Base-by-base conservation (phyloP, 2,888 invertebrate genomes). In the Drosophila villosipedis region DNA sequence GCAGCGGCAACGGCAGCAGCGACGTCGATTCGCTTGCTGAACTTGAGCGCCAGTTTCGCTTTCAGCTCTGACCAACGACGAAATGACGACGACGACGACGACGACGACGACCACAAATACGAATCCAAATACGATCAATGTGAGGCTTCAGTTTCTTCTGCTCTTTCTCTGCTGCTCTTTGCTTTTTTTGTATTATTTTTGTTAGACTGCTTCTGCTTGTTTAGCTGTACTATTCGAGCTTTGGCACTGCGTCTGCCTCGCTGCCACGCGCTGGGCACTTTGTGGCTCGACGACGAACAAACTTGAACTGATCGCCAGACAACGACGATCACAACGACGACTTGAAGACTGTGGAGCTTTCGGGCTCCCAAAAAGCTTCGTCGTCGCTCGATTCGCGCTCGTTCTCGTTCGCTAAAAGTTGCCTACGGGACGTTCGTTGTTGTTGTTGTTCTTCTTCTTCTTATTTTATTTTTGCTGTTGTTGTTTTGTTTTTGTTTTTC, bases 21-120 rank as follows among this genome's bases (percentile, higher is more conserved):
- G 63, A 74, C 53, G 67, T 53, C 70, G 84, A 86, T 81, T 84
- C 87, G 72, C 79, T 77, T 47, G 69, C 87, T 89, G 88, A 87
- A 89, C 84, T 89, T 87, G 85, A 89, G 89, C 89, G 80, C 63
- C 82, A 82, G 80, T 89, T 86, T 86, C 88, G 89, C 89, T 86
- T 86, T 86, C 85, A 79, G 76, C 72, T 68, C 66, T 67, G 60
- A 62, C 65, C 64, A 68, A 63, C 68, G 41, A 59, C 66, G 64
- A 64, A 47, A 59, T 31, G 31, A 31, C 31, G 2, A 31, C 57
- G 54, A 39, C 39, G 22, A 31, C 57, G 54, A 39, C 39, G 22
- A 54, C 61, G 49, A 66, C 31, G 39, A 67, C 22, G 43, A 67
- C 16, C 47, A 66, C 65, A 37, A 77, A 62, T 39, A 52, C 64